A percentile compares a stretch with the other conserved stretches of the same genome.
These are phyloP conservation scores for Champsocephalus gunnari DNA, from an alignment of 2,797 vertebrate genomes.

Conservation along the genomic window DNA sequence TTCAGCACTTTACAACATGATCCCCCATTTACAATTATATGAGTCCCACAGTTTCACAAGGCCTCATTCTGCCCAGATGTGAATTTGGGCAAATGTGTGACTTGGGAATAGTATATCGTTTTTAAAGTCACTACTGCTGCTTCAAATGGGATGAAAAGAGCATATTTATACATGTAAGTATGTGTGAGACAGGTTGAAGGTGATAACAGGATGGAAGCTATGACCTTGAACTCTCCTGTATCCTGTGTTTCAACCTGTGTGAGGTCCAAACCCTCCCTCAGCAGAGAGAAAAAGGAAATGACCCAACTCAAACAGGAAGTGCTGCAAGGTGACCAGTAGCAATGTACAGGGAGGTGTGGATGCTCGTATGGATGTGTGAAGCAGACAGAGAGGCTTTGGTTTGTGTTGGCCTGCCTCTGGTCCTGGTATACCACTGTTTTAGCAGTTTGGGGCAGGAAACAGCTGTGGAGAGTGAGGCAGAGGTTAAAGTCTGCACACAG, in stretches of 20 bases:
- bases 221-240: constrained; percentile 56
- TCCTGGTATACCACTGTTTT: constrained; percentile 75
- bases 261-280: constrained; percentile 37
- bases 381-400: constrained; percentile 47
- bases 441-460: constrained; percentile 86
- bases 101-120: constrained; percentile 47
- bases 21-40: constrained; percentile 63
- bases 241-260: constrained; percentile 43
- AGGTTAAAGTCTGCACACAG: constrained; percentile 71
- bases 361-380: constrained; percentile 40
- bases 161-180: constrained; percentile 12
- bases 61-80: constrained; percentile 63
- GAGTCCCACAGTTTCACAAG: constrained; percentile 60
- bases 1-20: constrained; percentile 42
- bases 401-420: constrained; percentile 70
- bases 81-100: constrained; percentile 52
- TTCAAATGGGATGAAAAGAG: constrained; percentile 20
- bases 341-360: constrained; percentile 49
- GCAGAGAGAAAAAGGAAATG: constrained; percentile 82
- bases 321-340: constrained; percentile 83
- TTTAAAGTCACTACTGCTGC: constrained; percentile 47
- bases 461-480: constrained; percentile 81
- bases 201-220: constrained; percentile 55
- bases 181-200: constrained; percentile 42
- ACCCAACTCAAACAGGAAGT: constrained; percentile 82